A percentile compares a stretch with the other conserved stretches of the same genome.
These are phyloP conservation scores for Lemur catta DNA, from an alignment of 2,797 vertebrate species.

Conservation along the genomic window DNA sequence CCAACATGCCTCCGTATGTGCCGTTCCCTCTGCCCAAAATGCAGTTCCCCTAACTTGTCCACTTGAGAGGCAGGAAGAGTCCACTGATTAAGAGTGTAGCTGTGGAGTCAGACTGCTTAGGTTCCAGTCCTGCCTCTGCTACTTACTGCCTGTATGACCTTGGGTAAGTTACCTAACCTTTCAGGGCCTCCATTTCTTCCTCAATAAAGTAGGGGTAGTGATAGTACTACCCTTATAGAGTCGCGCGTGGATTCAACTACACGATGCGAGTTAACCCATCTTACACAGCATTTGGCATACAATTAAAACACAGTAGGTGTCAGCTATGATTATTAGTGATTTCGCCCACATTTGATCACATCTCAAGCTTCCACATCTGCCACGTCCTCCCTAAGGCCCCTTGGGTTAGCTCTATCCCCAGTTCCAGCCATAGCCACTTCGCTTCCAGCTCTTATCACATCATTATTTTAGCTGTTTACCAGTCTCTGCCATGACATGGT, in stretches of 20 bases:
- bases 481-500: background rate
- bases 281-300: background rate
- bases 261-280: background rate
- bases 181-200: background rate
- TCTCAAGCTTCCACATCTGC: background rate
- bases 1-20: background rate
- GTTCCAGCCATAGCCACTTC: background rate
- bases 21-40: background rate
- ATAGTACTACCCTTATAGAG: fast-evolving
- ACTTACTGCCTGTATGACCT: background rate
- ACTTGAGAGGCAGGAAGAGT: background rate
- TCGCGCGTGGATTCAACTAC: background rate
- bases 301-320: background rate
- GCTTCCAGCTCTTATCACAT: background rate
- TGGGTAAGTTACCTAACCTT: background rate
- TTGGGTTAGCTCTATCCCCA: background rate
- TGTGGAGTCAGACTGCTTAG: background rate
- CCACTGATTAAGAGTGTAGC: background rate
- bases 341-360: background rate
- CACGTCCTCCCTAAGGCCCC: background rate
- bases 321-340: background rate
- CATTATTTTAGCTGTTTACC: background rate
- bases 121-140: background rate
- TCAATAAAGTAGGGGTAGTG: background rate
- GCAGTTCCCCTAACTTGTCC: background rate